Evolutionary conservation across 2,888 invertebrate genomes (phyloP).

Genomic region (Teleiodes luculella): DNA sequence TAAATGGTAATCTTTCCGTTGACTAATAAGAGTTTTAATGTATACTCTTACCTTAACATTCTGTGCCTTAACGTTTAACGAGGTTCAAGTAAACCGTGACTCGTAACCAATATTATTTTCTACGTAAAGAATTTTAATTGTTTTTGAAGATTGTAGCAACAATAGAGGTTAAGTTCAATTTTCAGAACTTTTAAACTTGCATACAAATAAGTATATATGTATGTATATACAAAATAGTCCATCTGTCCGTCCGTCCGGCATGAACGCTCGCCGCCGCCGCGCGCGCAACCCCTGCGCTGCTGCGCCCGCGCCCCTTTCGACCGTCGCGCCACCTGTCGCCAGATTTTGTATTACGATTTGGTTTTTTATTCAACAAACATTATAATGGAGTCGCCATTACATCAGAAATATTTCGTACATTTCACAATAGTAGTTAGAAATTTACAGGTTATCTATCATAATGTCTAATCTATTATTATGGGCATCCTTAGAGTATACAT

Average conservation of each 20-base stretch:
- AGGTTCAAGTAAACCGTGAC: too few relatives aligned
- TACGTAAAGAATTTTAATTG: too few relatives aligned
- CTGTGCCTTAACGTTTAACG: too few relatives aligned
- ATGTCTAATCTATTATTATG: too few relatives aligned
- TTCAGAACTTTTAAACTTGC: not conserved
- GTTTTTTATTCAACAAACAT: slow-evolving; percentile 1
- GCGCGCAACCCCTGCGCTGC: too few relatives aligned
- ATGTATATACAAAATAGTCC: not conserved
- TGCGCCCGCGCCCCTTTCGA: slow-evolving; percentile 4
- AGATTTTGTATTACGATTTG: slow-evolving; percentile 17
- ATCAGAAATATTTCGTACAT: not conserved
- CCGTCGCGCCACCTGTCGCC: slow-evolving; percentile 15
- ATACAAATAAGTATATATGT: not conserved
- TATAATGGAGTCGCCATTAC: not conserved
- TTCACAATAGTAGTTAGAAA: too few relatives aligned
- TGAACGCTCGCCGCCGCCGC: not conserved
- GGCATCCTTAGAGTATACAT: too few relatives aligned
- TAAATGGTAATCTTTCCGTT: too few relatives aligned
- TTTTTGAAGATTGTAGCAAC: not conserved
- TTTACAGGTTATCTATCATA: too few relatives aligned
- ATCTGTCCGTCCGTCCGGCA: slow-evolving; percentile 7
- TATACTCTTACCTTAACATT: too few relatives aligned
- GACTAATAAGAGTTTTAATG: too few relatives aligned
- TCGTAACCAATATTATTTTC: too few relatives aligned
- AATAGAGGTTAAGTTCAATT: not conserved